These are phyloP conservation scores for Camarhynchus parvulus DNA, from an alignment of 2,113 vertebrate genomes.

Conservation along the genomic window DNA sequence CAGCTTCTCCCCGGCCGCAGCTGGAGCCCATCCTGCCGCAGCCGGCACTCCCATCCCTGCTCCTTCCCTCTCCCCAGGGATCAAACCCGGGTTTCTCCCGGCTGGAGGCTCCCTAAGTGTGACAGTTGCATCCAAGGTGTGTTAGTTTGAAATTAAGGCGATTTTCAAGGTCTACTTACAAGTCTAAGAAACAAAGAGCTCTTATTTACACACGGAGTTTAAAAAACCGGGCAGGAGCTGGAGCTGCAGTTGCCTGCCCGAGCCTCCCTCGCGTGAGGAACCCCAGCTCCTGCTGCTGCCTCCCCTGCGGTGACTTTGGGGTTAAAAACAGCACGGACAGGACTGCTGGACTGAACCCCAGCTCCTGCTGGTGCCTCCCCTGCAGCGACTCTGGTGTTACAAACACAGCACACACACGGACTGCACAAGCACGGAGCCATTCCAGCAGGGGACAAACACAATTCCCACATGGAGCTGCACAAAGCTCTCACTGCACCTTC, in stretches of 20 bases:
- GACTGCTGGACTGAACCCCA: neutral
- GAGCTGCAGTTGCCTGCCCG: neutral
- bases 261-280: neutral
- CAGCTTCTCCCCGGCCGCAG: neutral
- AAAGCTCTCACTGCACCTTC: neutral
- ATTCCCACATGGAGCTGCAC: neutral
- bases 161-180: slow-evolving; percentile 61
- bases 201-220: slow-evolving; percentile 36
- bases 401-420: neutral
- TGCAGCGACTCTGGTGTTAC: neutral
- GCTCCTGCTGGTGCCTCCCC: neutral
- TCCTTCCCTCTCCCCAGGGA: neutral
- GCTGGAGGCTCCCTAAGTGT: neutral
- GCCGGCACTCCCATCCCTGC: neutral
- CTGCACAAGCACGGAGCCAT: neutral
- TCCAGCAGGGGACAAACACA: accelerated
- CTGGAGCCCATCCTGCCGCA: accelerated
- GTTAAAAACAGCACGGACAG: neutral
- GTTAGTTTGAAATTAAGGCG: slow-evolving; percentile 70
- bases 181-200: slow-evolving; percentile 40
- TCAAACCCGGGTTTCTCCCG: neutral
- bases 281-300: neutral
- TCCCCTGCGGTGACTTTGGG: neutral
- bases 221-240: neutral
- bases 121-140: neutral